A percentile compares a stretch with the other conserved stretches of the same genome.
These are phyloP conservation scores for Oophaga sylvatica DNA, from an alignment of 2,797 vertebrate species.

Conservation along the genomic window DNA sequence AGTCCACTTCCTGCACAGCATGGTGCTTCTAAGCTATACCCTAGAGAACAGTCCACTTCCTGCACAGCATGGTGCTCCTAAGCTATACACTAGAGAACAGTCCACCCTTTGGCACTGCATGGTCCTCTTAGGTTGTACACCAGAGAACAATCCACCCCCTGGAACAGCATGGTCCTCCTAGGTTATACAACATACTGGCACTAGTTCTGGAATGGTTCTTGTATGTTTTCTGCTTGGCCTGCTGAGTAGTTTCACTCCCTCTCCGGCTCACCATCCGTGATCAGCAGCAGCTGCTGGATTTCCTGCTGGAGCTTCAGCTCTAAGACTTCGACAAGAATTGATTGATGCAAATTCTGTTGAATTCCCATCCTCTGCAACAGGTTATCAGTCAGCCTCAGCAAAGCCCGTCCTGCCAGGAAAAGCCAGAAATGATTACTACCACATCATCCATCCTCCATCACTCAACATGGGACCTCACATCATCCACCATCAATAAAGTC, in stretches of 20 bases:
- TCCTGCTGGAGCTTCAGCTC: slow-evolving; percentile 54
- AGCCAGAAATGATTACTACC: neutral
- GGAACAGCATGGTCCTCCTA: neutral
- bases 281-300: slow-evolving; percentile 41
- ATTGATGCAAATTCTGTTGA: neutral
- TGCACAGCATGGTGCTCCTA: neutral
- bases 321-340: slow-evolving; percentile 41
- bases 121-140: neutral
- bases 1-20: neutral
- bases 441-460: neutral
- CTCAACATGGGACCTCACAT: neutral
- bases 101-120: neutral
- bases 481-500: neutral
- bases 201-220: neutral
- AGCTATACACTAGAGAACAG: neutral
- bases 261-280: neutral
- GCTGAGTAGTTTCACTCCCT: neutral
- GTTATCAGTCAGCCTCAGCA: slow-evolving; percentile 36
- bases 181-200: neutral
- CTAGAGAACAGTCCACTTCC: neutral
- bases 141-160: neutral
- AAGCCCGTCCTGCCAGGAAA: slow-evolving; percentile 32
- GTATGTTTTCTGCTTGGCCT: neutral
- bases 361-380: slow-evolving; percentile 53
- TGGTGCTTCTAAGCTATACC: neutral